Percentiles rank a stretch among this genome's conserved stretches.
These are phyloP conservation scores for Equus quagga DNA, from an alignment of 2,113 vertebrate species.

Conservation along the genomic window DNA sequence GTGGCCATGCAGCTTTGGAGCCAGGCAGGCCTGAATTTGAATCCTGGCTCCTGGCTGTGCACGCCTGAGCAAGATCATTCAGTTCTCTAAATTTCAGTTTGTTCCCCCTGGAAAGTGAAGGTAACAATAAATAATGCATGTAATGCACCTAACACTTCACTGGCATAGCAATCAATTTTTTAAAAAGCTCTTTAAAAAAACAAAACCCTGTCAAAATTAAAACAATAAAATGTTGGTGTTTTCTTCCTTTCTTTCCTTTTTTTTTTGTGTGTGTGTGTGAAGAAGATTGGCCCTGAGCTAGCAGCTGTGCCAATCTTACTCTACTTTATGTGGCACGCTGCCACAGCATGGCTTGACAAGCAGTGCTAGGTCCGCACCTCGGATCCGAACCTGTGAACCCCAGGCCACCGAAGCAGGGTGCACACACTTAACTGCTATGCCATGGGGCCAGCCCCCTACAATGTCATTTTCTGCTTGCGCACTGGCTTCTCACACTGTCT, in stretches of 20 bases:
- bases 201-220: slow-evolving; percentile 22
- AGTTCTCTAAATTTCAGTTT: background rate
- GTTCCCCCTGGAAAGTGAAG: background rate
- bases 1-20: background rate
- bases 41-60: background rate
- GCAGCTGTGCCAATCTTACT: too few relatives aligned
- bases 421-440: too few relatives aligned
- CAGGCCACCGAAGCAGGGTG: too few relatives aligned
- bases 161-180: background rate
- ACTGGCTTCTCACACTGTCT: background rate
- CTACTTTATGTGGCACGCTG: too few relatives aligned
- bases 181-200: background rate
- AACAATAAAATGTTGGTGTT: background rate
- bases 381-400: too few relatives aligned
- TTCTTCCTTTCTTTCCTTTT: background rate
- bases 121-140: background rate
- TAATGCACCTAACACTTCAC: background rate
- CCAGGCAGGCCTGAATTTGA: background rate
- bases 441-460: too few relatives aligned
- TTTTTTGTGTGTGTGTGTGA: too few relatives aligned
- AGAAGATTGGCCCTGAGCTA: too few relatives aligned
- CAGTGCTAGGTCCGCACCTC: too few relatives aligned
- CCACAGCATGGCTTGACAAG: too few relatives aligned
- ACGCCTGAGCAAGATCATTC: background rate
- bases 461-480: background rate